A percentile compares a stretch with the other conserved stretches of the same genome.
Conservation (phyloP, 1,140 invertebrate species). For the Meteorus sp. region DNA sequence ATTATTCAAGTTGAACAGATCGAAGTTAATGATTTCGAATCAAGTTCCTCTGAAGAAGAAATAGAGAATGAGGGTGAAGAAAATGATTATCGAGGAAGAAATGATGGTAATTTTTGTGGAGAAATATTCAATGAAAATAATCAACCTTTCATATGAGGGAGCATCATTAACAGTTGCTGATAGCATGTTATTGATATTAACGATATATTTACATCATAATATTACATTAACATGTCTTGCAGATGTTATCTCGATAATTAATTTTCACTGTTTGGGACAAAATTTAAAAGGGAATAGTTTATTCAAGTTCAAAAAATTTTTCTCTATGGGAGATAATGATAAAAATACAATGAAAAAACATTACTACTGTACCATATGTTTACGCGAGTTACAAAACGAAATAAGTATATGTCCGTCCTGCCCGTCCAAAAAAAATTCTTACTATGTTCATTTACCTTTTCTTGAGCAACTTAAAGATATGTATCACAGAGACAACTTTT, state of each 20-base stretch:
- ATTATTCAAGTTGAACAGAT: too few relatives aligned
- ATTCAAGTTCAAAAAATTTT: conserved; percentile 24
- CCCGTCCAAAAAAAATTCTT: not conserved
- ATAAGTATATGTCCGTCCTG: conserved; percentile 9
- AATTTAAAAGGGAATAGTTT: conserved; percentile 19
- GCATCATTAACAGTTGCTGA: conserved; percentile 13
- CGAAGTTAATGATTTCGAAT: too few relatives aligned
- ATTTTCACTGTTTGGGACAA: conserved; percentile 12
- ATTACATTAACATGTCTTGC: conserved; percentile 1
- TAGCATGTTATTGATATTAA: conserved; percentile 23
- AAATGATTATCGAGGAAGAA: too few relatives aligned
- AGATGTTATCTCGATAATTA: conserved; percentile 16
- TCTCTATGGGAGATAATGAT: not conserved
- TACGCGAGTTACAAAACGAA: not conserved
- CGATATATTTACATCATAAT: conserved; percentile 20
- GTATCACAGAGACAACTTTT: conserved; percentile 24
- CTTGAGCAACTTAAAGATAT: conserved; percentile 25
- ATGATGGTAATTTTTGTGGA: too few relatives aligned
- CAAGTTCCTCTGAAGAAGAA: too few relatives aligned
- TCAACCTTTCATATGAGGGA: conserved; percentile 17
- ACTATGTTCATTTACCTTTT: conserved; percentile 27
- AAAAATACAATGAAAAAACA: conserved; percentile 19
- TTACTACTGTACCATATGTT: conserved; percentile 9
- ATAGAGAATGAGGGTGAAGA: too few relatives aligned
- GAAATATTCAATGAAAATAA: too few relatives aligned